A percentile compares a stretch with the other conserved stretches of the same genome.
Evolutionary conservation across 1,140 invertebrate genomes (phyloP).

Genomic region (Drosophila prosaltans): DNA sequence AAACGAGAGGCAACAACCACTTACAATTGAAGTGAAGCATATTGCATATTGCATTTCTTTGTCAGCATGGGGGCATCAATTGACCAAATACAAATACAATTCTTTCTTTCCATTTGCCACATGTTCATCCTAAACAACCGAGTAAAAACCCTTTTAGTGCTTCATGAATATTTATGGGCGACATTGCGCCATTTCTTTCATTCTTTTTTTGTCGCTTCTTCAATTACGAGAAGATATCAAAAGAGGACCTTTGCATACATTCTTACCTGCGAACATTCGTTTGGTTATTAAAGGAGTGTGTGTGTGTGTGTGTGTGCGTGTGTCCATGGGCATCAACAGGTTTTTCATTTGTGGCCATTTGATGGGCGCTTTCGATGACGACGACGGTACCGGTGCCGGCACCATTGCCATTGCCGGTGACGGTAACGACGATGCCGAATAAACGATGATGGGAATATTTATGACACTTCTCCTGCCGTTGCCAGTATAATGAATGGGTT

Average conservation of each 20-base stretch:
- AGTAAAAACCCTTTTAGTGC: constrained; percentile 76
- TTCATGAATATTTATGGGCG: constrained; percentile 78
- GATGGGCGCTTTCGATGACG: constrained; percentile 50
- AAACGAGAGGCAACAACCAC: constrained; percentile 46
- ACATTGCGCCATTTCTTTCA: constrained; percentile 14
- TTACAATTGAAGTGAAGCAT: constrained; percentile 49
- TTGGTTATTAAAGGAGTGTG: neutral
- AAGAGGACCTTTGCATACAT: constrained; percentile 23
- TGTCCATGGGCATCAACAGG: constrained; percentile 68
- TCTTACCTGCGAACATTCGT: neutral
- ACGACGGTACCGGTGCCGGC: neutral
- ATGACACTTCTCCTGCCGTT: constrained; percentile 73
- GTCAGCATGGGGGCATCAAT: constrained; percentile 43
- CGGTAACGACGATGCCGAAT: constrained; percentile 46
- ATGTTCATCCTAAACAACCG: constrained; percentile 47
- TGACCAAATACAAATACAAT: constrained; percentile 57
- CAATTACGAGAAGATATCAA: constrained; percentile 60
- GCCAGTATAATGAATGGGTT: constrained; percentile 77
- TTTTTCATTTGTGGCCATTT: constrained; percentile 77
- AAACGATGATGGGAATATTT: constrained; percentile 82
- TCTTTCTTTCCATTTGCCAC: constrained; percentile 57
- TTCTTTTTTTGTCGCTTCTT: constrained; percentile 50
- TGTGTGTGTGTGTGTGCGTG: neutral
- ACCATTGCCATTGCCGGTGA: neutral
- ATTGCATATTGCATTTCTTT: constrained; percentile 68